These are phyloP conservation scores for Philhelius pedissequus DNA, from an alignment of 2,888 invertebrate genomes.

Conservation along the genomic window DNA sequence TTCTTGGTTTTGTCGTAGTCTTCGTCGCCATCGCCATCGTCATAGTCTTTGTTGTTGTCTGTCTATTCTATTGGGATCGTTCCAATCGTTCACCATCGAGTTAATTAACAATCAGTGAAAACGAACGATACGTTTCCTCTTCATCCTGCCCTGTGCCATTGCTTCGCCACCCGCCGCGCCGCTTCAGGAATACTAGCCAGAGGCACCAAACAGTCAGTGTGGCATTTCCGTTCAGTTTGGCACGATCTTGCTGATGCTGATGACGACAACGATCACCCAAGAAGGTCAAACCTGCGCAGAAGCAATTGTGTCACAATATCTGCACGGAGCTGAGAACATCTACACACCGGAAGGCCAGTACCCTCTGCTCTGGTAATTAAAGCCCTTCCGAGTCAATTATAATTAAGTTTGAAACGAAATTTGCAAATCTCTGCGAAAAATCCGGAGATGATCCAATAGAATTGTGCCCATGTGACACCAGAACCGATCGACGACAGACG, in stretches of 20 bases:
- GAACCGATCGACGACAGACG: not conserved
- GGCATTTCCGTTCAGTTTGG: slow-evolving; percentile 65
- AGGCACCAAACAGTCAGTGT: slow-evolving; percentile 34
- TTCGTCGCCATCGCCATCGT: not conserved
- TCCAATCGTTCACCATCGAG: slow-evolving; percentile 43
- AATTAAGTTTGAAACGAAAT: slow-evolving; percentile 52
- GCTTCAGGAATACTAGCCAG: not conserved
- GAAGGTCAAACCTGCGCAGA: slow-evolving; percentile 57
- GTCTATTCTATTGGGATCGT: slow-evolving; percentile 28
- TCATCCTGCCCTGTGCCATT: not conserved
- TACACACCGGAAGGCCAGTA: slow-evolving; percentile 56
- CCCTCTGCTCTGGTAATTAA: slow-evolving; percentile 52
- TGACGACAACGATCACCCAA: slow-evolving; percentile 49
- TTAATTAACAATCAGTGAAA: slow-evolving; percentile 65
- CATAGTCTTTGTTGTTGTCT: not conserved
- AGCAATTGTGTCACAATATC: slow-evolving; percentile 55
- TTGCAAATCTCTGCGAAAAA: slow-evolving; percentile 33
- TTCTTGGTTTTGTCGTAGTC: not conserved
- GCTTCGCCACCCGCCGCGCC: too few relatives aligned
- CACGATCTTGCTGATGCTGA: slow-evolving; percentile 45
- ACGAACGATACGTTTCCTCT: slow-evolving; percentile 19
- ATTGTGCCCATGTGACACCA: slow-evolving; percentile 42
- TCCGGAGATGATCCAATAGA: slow-evolving; percentile 57
- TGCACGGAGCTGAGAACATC: slow-evolving; percentile 3
- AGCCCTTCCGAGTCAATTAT: slow-evolving; percentile 47